These are phyloP conservation scores for Camptogramma bilineatum DNA, from an alignment of 2,888 invertebrate species.

Conservation along the genomic window DNA sequence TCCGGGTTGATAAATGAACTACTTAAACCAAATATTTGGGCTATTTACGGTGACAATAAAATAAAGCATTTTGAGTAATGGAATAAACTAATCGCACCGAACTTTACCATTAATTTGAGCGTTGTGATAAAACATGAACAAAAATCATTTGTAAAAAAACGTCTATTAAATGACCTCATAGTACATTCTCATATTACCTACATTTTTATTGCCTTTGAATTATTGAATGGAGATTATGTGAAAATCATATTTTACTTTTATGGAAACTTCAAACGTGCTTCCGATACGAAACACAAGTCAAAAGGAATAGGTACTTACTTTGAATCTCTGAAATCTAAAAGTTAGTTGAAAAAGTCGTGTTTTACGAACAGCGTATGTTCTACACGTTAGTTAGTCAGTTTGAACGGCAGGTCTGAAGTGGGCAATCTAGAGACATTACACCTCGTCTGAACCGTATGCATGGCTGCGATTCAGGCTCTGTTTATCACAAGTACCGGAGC, in stretches of 20 bases:
- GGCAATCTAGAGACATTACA: conserved; percentile 24
- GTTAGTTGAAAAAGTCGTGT: background rate
- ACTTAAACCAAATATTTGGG: background rate
- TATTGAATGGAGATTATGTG: background rate
- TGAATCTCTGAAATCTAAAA: background rate
- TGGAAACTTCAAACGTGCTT: background rate
- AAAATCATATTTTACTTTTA: no score
- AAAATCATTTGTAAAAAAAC: no score
- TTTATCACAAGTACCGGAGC: background rate
- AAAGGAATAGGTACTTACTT: background rate
- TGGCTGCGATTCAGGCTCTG: background rate
- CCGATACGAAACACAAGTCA: background rate
- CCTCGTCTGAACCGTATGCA: conserved; percentile 12
- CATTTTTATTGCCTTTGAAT: background rate
- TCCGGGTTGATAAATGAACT: background rate
- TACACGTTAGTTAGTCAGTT: conserved; percentile 14
- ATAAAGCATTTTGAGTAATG: background rate
- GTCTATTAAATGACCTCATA: no score
- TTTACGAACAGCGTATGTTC: background rate
- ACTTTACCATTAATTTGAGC: no score
- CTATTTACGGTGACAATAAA: background rate
- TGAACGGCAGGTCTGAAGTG: conserved; percentile 12
- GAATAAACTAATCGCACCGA: background rate
- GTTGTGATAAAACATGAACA: no score
- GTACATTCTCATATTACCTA: background rate